A percentile compares a stretch with the other conserved stretches of the same genome.
These are phyloP conservation scores for Dissostichus mawsoni DNA, from an alignment of 2,113 vertebrate genomes.

Conservation along the genomic window DNA sequence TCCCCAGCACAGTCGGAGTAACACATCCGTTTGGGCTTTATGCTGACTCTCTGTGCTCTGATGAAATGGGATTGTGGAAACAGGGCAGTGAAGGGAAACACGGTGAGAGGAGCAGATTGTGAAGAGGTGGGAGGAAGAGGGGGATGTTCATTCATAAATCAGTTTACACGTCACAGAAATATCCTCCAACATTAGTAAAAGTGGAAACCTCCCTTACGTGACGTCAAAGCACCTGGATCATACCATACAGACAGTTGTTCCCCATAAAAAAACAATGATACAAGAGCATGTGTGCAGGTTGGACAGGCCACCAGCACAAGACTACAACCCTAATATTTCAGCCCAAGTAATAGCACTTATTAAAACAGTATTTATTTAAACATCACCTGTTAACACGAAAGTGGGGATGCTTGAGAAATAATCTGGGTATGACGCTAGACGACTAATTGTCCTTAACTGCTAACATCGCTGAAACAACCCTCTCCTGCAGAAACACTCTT, in stretches of 20 bases:
- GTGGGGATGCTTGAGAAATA: too few species aligned
- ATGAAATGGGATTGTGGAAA: constrained; percentile 33
- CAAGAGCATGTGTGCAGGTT: not conserved
- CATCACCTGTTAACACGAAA: too few species aligned
- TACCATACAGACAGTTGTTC: not conserved
- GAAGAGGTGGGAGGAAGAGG: not conserved
- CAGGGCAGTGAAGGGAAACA: not conserved
- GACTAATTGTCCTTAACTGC: too few species aligned
- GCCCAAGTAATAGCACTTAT: too few species aligned
- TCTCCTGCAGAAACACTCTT: too few species aligned
- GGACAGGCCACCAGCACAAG: too few species aligned
- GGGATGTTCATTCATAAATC: constrained; percentile 60
- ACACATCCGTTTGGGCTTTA: constrained; percentile 67
- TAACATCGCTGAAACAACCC: too few species aligned
- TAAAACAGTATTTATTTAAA: too few species aligned
- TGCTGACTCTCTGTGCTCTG: not conserved
- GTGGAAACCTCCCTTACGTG: constrained; percentile 16
- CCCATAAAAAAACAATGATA: not conserved
- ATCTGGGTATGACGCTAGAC: too few species aligned
- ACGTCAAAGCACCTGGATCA: constrained; percentile 28
- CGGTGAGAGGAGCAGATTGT: not conserved
- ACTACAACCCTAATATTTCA: too few species aligned
- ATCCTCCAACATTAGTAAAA: constrained; percentile 36
- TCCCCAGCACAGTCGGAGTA: constrained; percentile 30
- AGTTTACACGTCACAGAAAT: constrained; percentile 38